These are phyloP conservation scores for Cavia aperea DNA, from an alignment of 2,113 vertebrate species.

Conservation along the genomic window DNA sequence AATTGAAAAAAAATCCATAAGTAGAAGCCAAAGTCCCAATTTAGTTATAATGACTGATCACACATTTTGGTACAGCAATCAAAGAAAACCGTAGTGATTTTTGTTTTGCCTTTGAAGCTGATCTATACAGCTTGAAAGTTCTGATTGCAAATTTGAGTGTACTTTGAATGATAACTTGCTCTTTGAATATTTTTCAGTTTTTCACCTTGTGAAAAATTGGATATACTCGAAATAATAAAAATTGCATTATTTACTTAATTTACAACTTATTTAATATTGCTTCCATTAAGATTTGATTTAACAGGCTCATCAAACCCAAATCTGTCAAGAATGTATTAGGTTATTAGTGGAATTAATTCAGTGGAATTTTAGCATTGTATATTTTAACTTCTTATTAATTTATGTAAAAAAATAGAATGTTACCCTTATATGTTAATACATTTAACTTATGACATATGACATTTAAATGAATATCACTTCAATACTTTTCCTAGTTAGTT, in stretches of 20 bases:
- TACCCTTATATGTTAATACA: neutral
- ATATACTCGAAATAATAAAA: neutral
- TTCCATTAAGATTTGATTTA: neutral
- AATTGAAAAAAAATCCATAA: slow-evolving; percentile 29
- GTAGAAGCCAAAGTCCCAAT: slow-evolving; percentile 50
- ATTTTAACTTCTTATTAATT: neutral
- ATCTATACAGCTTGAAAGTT: slow-evolving; percentile 36
- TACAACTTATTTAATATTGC: neutral
- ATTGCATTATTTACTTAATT: neutral
- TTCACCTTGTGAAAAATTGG: neutral
- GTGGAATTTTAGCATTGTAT: neutral
- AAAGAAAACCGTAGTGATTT: slow-evolving; percentile 48
- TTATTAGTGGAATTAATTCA: neutral
- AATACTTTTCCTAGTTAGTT: neutral
- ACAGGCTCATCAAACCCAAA: neutral
- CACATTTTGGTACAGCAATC: slow-evolving; percentile 44
- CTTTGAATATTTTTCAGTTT: neutral
- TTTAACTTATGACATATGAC: neutral
- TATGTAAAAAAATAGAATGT: neutral
- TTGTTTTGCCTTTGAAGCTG: slow-evolving; percentile 48
- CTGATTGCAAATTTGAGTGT: slow-evolving; percentile 12
- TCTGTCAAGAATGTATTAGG: neutral
- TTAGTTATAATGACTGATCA: slow-evolving; percentile 49
- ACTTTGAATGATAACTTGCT: neutral
- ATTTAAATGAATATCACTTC: neutral